phyloP scores from a whole-genome alignment of 1,140 invertebrate species.

The Drosophila pruinosa region DNA sequence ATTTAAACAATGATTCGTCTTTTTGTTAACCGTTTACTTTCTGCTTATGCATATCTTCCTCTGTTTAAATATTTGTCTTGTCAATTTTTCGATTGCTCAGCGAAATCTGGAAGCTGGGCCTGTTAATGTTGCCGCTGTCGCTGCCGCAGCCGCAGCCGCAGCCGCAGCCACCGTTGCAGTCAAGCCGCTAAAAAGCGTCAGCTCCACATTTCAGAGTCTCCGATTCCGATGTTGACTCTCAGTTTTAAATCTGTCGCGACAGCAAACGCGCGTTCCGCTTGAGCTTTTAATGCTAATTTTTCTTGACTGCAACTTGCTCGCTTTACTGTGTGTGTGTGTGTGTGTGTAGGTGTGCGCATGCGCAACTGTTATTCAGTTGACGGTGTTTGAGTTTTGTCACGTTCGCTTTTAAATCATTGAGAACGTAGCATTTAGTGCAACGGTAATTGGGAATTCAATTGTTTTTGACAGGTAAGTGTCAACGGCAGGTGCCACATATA shows the following conservation, averaged over 20 bases:
- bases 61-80: conserved; percentile 7
- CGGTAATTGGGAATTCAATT: conserved; percentile 35
- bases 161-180: neutral
- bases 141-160: conserved; percentile 10
- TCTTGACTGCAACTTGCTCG: conserved; percentile 41
- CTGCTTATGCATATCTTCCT: neutral
- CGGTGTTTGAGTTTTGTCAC: conserved; percentile 35
- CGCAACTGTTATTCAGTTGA: conserved; percentile 7
- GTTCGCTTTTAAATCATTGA: conserved; percentile 36
- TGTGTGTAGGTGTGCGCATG: conserved; percentile 5
- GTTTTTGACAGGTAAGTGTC: conserved; percentile 34
- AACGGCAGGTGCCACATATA: conserved; percentile 7
- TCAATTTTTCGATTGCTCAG: conserved; percentile 59
- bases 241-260: conserved; percentile 72
- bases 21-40: neutral
- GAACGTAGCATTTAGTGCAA: conserved; percentile 18
- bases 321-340: conserved; percentile 6
- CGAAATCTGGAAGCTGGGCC: conserved; percentile 54
- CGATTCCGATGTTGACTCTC: conserved; percentile 37
- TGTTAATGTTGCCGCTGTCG: neutral
- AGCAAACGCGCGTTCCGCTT: conserved; percentile 71
- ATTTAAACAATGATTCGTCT: neutral
- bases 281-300: conserved; percentile 62
- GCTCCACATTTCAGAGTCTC: conserved; percentile 48
- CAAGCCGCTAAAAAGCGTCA: conserved; percentile 8